Conservation (phyloP, 2,797 vertebrate species). For the Channallabes apus region DNA sequence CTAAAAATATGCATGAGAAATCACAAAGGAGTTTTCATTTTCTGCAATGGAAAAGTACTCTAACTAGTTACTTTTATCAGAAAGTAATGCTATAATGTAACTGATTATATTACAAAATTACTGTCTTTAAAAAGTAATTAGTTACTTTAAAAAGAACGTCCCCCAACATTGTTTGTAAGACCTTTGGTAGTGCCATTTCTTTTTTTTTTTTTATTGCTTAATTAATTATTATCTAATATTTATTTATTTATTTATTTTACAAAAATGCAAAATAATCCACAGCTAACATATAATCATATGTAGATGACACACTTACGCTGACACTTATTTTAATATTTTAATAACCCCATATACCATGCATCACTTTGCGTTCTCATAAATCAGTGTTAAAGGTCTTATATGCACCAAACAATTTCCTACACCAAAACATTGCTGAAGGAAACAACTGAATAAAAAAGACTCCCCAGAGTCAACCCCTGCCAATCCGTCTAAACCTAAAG, state of each 20-base stretch:
- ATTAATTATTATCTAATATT: too few relatives aligned
- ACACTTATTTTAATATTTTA: background rate
- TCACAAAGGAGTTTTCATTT: too few relatives aligned
- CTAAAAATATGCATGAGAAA: too few relatives aligned
- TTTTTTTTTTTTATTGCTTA: too few relatives aligned
- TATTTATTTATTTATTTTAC: background rate
- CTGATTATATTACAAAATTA: too few relatives aligned
- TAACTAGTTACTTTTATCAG: too few relatives aligned
- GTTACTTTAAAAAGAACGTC: too few relatives aligned
- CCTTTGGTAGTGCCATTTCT: too few relatives aligned
- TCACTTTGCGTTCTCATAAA: background rate
- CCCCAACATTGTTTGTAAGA: too few relatives aligned
- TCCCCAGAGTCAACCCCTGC: constrained; percentile 56
- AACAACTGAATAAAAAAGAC: background rate
- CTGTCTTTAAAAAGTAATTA: too few relatives aligned
- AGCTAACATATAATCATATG: background rate
- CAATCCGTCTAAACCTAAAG: constrained; percentile 40
- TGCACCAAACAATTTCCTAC: background rate
- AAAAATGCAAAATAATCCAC: background rate
- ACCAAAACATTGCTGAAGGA: background rate
- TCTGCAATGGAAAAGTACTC: too few relatives aligned
- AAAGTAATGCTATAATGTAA: too few relatives aligned
- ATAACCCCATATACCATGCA: background rate
- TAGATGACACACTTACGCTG: background rate
- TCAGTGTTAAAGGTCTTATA: background rate